A percentile compares a stretch with the other conserved stretches of the same genome.
Conservation (phyloP, 2,888 invertebrate genomes). For the Trimorus sp. region DNA sequence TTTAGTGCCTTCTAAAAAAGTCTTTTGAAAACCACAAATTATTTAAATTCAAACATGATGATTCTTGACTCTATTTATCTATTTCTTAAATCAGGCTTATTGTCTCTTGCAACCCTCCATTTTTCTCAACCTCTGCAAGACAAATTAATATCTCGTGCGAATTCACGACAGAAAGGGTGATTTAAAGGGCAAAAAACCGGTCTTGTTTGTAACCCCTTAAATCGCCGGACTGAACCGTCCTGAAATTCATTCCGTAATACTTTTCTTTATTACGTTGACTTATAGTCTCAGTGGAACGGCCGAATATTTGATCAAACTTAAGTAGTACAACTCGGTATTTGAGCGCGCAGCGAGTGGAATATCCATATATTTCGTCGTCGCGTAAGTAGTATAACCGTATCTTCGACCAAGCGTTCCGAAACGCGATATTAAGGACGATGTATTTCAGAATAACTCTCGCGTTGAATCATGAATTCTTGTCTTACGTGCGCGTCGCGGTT, state of each 20-base stretch:
- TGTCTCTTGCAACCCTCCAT: too few relatives aligned
- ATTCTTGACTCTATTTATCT: too few relatives aligned
- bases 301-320: constrained; percentile 48
- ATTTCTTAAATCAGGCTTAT: too few relatives aligned
- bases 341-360: constrained; percentile 39
- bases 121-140: too few relatives aligned
- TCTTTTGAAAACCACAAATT: too few relatives aligned
- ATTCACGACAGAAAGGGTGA: not conserved
- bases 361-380: constrained; percentile 22
- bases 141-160: too few relatives aligned
- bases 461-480: too few relatives aligned
- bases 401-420: not conserved
- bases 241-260: constrained; percentile 27
- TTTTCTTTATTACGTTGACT: constrained; percentile 31
- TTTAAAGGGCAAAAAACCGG: not conserved
- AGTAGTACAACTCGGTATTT: constrained; percentile 51
- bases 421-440: not conserved
- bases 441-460: not conserved
- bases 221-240: not conserved
- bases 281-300: constrained; percentile 31
- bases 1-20: too few relatives aligned
- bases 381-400: constrained; percentile 24
- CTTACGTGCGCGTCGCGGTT: too few relatives aligned
- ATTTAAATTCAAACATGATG: too few relatives aligned
- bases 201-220: not conserved